Percentiles rank a stretch among this genome's conserved stretches.
phyloP scores from a whole-genome alignment of 2,113 vertebrate species.

The Mus pahari region DNA sequence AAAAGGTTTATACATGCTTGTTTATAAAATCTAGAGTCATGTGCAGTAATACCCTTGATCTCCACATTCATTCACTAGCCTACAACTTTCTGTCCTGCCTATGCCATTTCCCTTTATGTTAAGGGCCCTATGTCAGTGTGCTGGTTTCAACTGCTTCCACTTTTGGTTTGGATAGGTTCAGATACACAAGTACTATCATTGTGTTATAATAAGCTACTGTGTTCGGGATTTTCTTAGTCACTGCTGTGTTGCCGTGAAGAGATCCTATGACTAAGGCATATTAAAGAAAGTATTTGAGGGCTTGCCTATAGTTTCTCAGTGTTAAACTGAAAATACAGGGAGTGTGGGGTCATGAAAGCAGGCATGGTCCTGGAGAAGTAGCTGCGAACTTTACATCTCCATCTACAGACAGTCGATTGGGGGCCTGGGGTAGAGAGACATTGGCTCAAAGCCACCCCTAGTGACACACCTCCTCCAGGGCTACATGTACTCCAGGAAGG shows the following conservation, averaged over 20 bases:
- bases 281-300: not conserved
- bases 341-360: not conserved
- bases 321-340: not conserved
- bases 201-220: not conserved
- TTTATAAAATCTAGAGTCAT: not conserved
- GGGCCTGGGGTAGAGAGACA: not conserved
- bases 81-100: not conserved
- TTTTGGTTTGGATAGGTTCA: not conserved
- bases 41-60: not conserved
- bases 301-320: not conserved
- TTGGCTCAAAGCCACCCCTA: not conserved
- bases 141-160: not conserved
- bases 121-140: not conserved
- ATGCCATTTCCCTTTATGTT: not conserved
- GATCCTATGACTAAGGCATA: not conserved
- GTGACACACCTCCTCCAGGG: not conserved
- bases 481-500: not conserved
- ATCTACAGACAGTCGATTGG: not conserved
- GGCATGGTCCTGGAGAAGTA: not conserved
- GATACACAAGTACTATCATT: not conserved
- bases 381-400: not conserved
- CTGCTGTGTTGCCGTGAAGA: not conserved
- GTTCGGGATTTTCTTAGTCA: not conserved
- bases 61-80: not conserved
- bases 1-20: not conserved